These are phyloP conservation scores for Leptatherina wallacei DNA, from an alignment of 2,797 vertebrate species.

Conservation along the genomic window DNA sequence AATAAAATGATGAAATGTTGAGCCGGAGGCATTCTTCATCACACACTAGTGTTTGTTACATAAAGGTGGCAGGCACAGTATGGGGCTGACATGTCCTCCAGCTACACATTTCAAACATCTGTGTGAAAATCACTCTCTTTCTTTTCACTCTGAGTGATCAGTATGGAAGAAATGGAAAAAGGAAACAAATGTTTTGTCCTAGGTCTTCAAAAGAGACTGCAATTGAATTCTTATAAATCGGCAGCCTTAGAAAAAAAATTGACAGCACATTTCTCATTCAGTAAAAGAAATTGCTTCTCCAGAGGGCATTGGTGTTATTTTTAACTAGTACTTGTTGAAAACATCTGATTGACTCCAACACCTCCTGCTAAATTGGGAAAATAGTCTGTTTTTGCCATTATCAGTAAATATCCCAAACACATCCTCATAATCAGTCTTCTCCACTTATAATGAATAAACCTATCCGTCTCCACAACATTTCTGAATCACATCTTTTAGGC, in stretches of 20 bases:
- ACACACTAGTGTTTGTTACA: slow-evolving; percentile 29
- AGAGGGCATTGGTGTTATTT: slow-evolving; percentile 4
- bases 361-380: slow-evolving; percentile 32
- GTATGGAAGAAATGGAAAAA: neutral
- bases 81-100: slow-evolving; percentile 19
- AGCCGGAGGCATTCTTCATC: slow-evolving; percentile 47
- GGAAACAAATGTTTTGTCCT: neutral
- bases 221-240: neutral
- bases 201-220: neutral
- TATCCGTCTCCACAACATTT: neutral
- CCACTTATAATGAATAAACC: slow-evolving; percentile 24
- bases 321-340: slow-evolving; percentile 13
- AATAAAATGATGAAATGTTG: slow-evolving; percentile 43
- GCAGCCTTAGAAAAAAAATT: neutral
- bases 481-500: neutral
- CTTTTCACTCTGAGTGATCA: slow-evolving; percentile 5
- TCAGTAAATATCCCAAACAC: slow-evolving; percentile 28
- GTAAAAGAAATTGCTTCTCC: slow-evolving; percentile 14
- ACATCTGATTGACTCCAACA: slow-evolving; percentile 24
- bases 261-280: slow-evolving; percentile 12
- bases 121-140: slow-evolving; percentile 35
- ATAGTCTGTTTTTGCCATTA: slow-evolving; percentile 30
- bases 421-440: slow-evolving; percentile 1
- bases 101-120: slow-evolving; percentile 35
- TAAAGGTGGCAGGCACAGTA: slow-evolving; percentile 23